phyloP scores from a whole-genome alignment of 1,140 invertebrate species.

The Heliconius hewitsoni region DNA sequence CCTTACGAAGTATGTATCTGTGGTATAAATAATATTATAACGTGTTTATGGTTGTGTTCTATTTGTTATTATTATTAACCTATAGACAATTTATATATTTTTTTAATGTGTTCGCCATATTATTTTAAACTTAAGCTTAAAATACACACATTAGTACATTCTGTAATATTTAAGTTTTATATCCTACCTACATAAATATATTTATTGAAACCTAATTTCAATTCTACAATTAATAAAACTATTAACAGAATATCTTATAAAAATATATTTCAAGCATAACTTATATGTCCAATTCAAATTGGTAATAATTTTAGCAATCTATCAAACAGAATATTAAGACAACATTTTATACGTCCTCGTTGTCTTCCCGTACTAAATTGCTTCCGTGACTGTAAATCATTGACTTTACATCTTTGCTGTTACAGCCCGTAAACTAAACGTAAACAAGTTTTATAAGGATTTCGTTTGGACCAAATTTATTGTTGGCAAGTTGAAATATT shows the following conservation, averaged over 20 bases:
- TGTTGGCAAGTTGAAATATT: not conserved
- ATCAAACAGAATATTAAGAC: conserved; percentile 46
- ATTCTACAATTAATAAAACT: no score
- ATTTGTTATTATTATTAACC: no score
- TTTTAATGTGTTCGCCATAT: no score
- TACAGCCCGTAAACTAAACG: conserved; percentile 41
- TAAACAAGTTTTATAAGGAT: conserved; percentile 31
- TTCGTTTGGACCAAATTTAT: conserved; percentile 4
- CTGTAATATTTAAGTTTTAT: no score
- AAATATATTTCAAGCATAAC: not conserved
- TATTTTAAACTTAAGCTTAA: no score
- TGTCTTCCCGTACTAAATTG: conserved; percentile 46
- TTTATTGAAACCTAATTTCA: no score
- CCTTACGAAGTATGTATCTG: not conserved
- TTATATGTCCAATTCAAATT: conserved; percentile 28
- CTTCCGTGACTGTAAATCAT: conserved; percentile 63
- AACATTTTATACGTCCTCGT: conserved; percentile 43
- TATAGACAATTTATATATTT: no score
- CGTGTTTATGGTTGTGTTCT: not conserved
- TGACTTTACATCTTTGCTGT: conserved; percentile 52
- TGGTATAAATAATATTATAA: not conserved
- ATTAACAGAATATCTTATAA: not conserved
- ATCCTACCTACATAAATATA: no score
- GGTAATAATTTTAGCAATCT: conserved; percentile 42
- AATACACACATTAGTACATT: no score